Evolutionary conservation across 2,113 vertebrate species (phyloP), one percentile per base, ranked within the genome.

Genomic region (Peromyscus leucopus): DNA sequence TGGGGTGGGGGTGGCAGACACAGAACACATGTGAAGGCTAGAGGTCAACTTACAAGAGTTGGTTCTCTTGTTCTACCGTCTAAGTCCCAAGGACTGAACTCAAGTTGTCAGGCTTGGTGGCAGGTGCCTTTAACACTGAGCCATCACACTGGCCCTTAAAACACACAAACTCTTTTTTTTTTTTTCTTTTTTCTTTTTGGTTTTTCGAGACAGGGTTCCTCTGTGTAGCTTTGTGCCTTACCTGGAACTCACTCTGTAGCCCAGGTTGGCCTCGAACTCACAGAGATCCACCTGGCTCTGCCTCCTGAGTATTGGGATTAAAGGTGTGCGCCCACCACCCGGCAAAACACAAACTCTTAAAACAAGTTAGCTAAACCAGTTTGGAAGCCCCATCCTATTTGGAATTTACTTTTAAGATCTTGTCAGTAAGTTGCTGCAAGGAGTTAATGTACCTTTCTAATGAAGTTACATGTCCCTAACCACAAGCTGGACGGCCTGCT

Each of bases 381-480:
- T 31, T 31, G 90, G 71, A 96, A 96, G 46, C 3, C 19, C 9
- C 15, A 95, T 1, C 19, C 24, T 93, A 78, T 48, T 63, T 39
- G 63, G 4, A 46, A 69, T 7, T 80, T 92, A 24, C 2, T 91
- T 95, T 90, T 82, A 57, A 79, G 59, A 22, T 90, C 83, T 90
- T 84, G 79, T 92, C 65, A 97, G 92, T 51, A 36, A 91, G 8
- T 55, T 90, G 13, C 48, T 90, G 24, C 91, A 97, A 92, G 39
- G 55, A 90, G 85, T 36, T 83, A 92, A 90, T 86, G 2, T 85
- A 76, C 15, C 24, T 82, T 93, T 96, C 74, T 83, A 96, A 75
- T 91, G 89, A 95, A 90, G 7, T 69, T 94, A 6, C 59, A 94
- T 82, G 28, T 82, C 72, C 87, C 57, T 94, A 89, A 51, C 4